A percentile compares a stretch with the other conserved stretches of the same genome.
Evolutionary conservation across 2,888 invertebrate species (phyloP).

Genomic region (Amphipoea oculea): DNA sequence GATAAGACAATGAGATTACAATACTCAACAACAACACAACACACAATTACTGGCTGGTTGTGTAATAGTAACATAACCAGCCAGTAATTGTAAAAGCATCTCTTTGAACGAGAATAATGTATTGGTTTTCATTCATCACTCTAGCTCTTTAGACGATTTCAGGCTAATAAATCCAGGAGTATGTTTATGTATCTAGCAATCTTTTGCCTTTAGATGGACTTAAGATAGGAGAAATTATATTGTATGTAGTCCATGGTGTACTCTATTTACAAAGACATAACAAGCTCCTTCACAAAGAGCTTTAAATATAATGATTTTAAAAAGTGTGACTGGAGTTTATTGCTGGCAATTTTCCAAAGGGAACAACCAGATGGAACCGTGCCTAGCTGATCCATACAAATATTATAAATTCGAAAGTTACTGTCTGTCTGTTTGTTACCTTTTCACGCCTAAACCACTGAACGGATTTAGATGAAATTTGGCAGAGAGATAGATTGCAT

Average conservation of each 20-base stretch:
- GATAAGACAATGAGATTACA: background rate
- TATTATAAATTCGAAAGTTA: too few species aligned
- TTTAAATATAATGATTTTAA: background rate
- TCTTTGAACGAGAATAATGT: background rate
- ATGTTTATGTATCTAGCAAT: background rate
- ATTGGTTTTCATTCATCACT: background rate
- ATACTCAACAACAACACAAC: too few species aligned
- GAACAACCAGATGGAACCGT: background rate
- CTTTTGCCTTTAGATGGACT: background rate
- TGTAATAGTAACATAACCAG: background rate
- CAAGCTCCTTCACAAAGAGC: background rate
- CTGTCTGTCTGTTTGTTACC: too few species aligned
- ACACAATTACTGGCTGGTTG: too few species aligned
- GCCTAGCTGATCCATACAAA: too few species aligned
- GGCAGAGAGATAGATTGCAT: too few species aligned
- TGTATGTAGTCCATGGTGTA: background rate
- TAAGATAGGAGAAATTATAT: background rate
- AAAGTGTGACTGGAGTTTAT: background rate
- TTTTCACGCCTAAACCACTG: too few species aligned
- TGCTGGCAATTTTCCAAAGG: background rate
- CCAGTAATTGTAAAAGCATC: background rate
- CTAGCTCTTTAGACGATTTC: background rate
- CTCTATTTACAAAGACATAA: background rate
- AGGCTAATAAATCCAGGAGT: background rate
- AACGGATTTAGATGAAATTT: too few species aligned